Conservation (phyloP, 2,113 vertebrate species). For the Indicator indicator region DNA sequence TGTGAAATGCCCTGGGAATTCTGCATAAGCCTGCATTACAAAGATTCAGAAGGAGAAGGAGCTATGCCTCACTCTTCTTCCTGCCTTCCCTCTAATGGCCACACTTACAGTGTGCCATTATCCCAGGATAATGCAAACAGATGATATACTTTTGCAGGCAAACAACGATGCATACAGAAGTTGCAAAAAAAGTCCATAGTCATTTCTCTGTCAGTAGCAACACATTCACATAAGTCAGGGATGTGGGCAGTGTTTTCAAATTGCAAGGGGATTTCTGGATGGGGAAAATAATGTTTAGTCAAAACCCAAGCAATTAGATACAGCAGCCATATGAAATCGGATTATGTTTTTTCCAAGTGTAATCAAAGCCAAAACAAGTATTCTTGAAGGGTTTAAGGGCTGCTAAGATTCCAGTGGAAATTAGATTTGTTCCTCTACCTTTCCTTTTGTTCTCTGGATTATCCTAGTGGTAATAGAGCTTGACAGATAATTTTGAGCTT, state of each 20-base stretch:
- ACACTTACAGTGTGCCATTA: neutral
- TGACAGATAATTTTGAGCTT: neutral
- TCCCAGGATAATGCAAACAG: neutral
- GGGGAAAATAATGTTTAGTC: neutral
- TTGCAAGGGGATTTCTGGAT: neutral
- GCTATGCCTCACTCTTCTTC: neutral
- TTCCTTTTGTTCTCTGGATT: constrained; percentile 52
- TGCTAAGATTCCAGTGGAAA: constrained; percentile 16
- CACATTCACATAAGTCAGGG: neutral
- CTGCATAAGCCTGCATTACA: neutral
- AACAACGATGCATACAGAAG: neutral
- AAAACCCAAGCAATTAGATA: constrained; percentile 6
- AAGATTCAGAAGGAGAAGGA: neutral
- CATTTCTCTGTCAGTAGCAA: neutral
- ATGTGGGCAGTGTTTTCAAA: neutral
- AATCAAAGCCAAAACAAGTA: constrained; percentile 34
- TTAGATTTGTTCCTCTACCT: constrained; percentile 54
- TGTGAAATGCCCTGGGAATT: neutral
- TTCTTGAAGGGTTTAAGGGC: constrained; percentile 5
- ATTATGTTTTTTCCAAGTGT: constrained; percentile 18
- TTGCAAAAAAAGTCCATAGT: neutral
- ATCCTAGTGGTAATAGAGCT: neutral
- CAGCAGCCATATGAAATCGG: neutral
- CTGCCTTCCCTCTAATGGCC: neutral
- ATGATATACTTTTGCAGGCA: neutral